A percentile compares a stretch with the other conserved stretches of the same genome.
Evolutionary conservation across 2,797 vertebrate species (phyloP).

Genomic region (Epinephelus malabaricus): DNA sequence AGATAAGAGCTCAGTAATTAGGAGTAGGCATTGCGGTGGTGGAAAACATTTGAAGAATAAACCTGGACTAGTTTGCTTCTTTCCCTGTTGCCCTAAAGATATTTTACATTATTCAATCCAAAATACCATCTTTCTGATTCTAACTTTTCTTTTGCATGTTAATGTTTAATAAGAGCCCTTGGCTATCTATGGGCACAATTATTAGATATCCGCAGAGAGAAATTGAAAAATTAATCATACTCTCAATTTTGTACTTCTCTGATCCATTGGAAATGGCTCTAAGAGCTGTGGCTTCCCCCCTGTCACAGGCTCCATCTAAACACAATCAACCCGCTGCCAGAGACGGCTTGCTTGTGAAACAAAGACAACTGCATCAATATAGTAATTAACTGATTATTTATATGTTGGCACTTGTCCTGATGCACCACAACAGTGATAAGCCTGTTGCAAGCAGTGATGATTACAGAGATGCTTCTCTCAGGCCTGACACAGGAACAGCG

Average conservation of each 20-base stretch:
- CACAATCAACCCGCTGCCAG: conserved; percentile 60
- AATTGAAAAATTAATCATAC: conserved; percentile 99
- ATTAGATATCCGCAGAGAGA: conserved; percentile 98
- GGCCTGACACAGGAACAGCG: conserved; percentile 36
- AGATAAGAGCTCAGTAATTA: conserved; percentile 83
- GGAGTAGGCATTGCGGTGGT: conserved; percentile 71
- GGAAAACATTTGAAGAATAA: conserved; percentile 87
- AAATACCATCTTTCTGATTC: conserved; percentile 95
- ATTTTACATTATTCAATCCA: conserved; percentile 99
- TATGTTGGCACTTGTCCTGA: conserved; percentile 60
- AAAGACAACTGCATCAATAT: conserved; percentile 76
- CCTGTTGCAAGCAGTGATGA: conserved; percentile 52
- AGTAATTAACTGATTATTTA: conserved; percentile 81
- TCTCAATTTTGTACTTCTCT: conserved; percentile 91
- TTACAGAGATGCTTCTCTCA: conserved; percentile 51
- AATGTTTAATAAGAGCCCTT: conserved; percentile 98
- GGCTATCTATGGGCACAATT: conserved; percentile 94
- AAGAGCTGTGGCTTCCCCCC: conserved; percentile 74
- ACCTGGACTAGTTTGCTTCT: conserved; percentile 88
- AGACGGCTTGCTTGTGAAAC: conserved; percentile 57
- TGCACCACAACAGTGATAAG: conserved; percentile 51
- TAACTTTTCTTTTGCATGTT: conserved; percentile 94
- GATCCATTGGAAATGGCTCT: conserved; percentile 89
- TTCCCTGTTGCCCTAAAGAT: conserved; percentile 91
- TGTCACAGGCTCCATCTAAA: conserved; percentile 67